These are phyloP conservation scores for Protobothrops flavoviridis DNA, from an alignment of 2,113 vertebrate species.

Conservation along the genomic window DNA sequence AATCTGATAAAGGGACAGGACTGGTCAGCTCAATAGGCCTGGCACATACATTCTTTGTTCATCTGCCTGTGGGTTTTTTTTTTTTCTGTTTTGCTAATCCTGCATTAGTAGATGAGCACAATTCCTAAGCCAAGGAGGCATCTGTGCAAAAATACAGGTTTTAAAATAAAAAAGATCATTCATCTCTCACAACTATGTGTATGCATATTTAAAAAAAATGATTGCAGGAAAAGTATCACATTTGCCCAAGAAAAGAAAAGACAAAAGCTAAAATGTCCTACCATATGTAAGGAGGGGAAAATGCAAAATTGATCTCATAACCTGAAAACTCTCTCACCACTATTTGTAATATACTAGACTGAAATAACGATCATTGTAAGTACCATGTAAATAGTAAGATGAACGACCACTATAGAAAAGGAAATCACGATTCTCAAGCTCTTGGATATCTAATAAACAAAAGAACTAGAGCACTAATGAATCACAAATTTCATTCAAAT, in stretches of 20 bases:
- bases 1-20: background rate
- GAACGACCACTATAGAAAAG: background rate
- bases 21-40: background rate
- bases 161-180: background rate
- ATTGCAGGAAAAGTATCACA: background rate
- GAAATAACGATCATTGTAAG: background rate
- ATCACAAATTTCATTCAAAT: background rate
- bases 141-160: background rate
- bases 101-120: background rate
- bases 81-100: background rate
- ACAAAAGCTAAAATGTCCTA: background rate
- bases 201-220: background rate
- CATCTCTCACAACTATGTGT: background rate
- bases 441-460: background rate
- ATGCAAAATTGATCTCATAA: background rate
- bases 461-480: background rate
- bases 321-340: background rate
- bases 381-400: background rate
- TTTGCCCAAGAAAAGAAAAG: background rate
- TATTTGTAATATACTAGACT: background rate
- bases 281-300: background rate
- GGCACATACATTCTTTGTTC: background rate
- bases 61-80: background rate
- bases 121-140: background rate
- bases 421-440: background rate